Base-by-base conservation (phyloP, 2,797 vertebrate species). In the Oryzias dopingdopingensis region DNA sequence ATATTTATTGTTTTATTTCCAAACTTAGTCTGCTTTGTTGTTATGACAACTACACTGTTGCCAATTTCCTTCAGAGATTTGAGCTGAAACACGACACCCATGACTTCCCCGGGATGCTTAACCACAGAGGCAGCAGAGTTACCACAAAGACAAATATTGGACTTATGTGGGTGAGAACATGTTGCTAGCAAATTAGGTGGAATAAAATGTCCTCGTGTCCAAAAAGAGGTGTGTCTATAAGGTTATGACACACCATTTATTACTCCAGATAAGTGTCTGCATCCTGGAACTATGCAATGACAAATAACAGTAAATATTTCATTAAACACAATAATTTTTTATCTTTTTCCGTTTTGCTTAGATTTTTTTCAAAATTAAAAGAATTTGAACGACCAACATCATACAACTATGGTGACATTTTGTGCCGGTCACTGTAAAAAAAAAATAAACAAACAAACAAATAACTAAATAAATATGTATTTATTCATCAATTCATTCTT, bases 271-370 rank as follows among this genome's bases (percentile, higher is more conserved):
- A 23, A 42, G 8, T 16, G 37, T 3, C 26, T 44, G 51, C 2
- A 74, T 83, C 75, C 72, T 72, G 72, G 42, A 72, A 52, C 40
- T 17, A 4, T 48, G 14, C 3, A 37, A 12, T 2, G 47, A 15
- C 10, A 42, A 17, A 14, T 37, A 2, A 20, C 16, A 59, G 14
- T 22, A 46, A 55, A 43, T 37, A 0, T 42, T 58, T 32, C 5
- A 42, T 24, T 49, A 16, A 12, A 56, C 6, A 53, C 23, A n/a
- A 22, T 22, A 6, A 17, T 32, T 5, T n/a, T 50, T 49, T 23
- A 10, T 50, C 6, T 49, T n/a, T 49, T 32, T 46, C 6, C 5
- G 45, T 4, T 29, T 57, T 4, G 2, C 2, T 49, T 56, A n/a
- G 58, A 17, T 23, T 2, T 14, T 40, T 41, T 26, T 58, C n/a